These are phyloP conservation scores for Phrynocephalus versicolor DNA, from an alignment of 2,113 vertebrate genomes.

Conservation along the genomic window DNA sequence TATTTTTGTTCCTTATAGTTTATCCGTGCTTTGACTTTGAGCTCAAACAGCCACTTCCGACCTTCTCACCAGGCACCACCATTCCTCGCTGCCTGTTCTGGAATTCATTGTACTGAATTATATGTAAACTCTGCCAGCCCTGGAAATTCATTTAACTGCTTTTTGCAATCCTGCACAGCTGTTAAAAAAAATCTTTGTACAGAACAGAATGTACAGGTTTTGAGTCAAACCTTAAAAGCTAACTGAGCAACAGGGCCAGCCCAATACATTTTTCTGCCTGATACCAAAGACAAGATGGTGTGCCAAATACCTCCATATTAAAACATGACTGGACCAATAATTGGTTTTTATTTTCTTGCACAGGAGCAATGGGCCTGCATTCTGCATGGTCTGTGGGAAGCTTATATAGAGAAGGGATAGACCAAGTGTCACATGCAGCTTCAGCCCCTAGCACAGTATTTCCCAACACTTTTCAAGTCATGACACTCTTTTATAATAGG, in stretches of 20 bases:
- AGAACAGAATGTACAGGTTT: slow-evolving; percentile 14
- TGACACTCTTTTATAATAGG: no score
- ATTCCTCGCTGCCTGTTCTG: neutral
- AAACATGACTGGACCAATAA: no score
- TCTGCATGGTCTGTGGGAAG: no score
- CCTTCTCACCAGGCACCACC: neutral
- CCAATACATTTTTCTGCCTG: neutral
- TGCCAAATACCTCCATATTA: no score
- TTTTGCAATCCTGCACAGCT: neutral
- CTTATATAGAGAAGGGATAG: no score
- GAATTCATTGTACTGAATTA: slow-evolving; percentile 4
- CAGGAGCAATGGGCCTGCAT: no score
- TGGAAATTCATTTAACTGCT: neutral
- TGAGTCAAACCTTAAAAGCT: neutral
- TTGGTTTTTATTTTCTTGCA: no score
- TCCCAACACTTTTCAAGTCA: no score
- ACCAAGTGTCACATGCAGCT: no score
- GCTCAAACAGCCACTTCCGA: neutral
- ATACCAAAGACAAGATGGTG: neutral
- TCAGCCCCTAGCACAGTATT: no score
- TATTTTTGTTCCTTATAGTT: neutral
- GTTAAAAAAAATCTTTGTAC: slow-evolving; percentile 5
- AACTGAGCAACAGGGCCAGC: neutral
- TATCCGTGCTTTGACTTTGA: neutral
- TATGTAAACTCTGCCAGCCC: slow-evolving; percentile 3